Conservation (phyloP, 2,888 invertebrate species). For the Stenchaetothrips biformis region DNA sequence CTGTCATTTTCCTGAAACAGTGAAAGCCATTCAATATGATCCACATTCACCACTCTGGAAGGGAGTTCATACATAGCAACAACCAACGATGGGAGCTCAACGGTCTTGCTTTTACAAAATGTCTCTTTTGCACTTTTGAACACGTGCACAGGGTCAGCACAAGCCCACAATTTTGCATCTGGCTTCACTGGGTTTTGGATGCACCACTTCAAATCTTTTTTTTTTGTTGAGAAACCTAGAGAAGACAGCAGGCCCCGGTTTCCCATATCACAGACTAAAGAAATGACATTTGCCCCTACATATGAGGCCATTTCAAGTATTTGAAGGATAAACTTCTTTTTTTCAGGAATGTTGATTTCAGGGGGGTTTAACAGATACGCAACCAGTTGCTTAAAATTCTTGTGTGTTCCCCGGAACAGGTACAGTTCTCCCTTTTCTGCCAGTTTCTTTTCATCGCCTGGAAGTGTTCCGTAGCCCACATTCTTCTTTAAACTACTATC, state of each 20-base stretch:
- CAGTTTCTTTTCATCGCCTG: slow-evolving; percentile 1
- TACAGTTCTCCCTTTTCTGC: neutral
- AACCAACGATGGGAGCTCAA: too few relatives aligned
- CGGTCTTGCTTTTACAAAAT: too few relatives aligned
- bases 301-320: neutral
- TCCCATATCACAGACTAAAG: neutral
- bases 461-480: neutral
- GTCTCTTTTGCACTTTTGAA: too few relatives aligned
- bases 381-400: neutral
- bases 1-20: too few relatives aligned
- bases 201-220: slow-evolving; percentile 5
- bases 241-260: neutral
- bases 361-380: neutral
- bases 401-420: neutral
- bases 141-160: neutral
- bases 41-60: too few relatives aligned
- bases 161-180: neutral
- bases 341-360: neutral
- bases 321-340: neutral
- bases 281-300: neutral
- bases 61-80: too few relatives aligned
- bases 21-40: too few relatives aligned
- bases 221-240: slow-evolving; percentile 1
- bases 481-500: neutral
- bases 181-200: neutral